Evolutionary conservation across 64 coral and sea anemone species (phyloP).

Genomic region (Montipora efflorescens): DNA sequence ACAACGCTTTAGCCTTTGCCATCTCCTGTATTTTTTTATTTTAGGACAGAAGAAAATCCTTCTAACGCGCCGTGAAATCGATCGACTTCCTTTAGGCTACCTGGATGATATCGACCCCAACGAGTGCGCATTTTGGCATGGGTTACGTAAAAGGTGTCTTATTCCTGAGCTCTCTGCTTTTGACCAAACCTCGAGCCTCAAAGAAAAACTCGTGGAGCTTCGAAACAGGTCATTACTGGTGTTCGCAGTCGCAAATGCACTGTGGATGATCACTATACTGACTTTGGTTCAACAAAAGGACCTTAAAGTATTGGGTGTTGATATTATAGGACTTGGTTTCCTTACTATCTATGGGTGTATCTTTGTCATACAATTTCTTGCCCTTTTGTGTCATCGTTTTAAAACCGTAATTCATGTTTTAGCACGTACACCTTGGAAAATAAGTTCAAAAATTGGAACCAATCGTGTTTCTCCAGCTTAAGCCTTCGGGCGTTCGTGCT

Average conservation of each 20-base stretch:
- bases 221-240: slow-evolving; percentile 36
- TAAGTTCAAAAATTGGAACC: neutral
- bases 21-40: no score
- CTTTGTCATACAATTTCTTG: slow-evolving; percentile 62
- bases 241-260: slow-evolving; percentile 46
- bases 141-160: slow-evolving; percentile 48
- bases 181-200: slow-evolving; percentile 53
- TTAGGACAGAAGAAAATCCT: neutral
- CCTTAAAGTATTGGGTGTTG: slow-evolving; percentile 69
- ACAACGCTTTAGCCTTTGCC: no score
- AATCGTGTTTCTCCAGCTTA: neutral
- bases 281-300: slow-evolving; percentile 27
- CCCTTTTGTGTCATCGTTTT: slow-evolving; percentile 62
- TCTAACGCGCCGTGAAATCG: slow-evolving; percentile 26
- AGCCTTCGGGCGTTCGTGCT: no score
- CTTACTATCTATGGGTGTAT: slow-evolving; percentile 68
- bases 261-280: slow-evolving; percentile 64
- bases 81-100: neutral
- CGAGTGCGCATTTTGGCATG: slow-evolving; percentile 74
- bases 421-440: slow-evolving; percentile 67
- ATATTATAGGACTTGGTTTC: slow-evolving; percentile 64
- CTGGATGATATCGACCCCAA: neutral
- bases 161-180: slow-evolving; percentile 70
- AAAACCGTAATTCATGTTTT: slow-evolving; percentile 71
- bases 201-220: slow-evolving; percentile 52